Conservation (phyloP, 2,113 vertebrate genomes). For the Pholis gunnellus region DNA sequence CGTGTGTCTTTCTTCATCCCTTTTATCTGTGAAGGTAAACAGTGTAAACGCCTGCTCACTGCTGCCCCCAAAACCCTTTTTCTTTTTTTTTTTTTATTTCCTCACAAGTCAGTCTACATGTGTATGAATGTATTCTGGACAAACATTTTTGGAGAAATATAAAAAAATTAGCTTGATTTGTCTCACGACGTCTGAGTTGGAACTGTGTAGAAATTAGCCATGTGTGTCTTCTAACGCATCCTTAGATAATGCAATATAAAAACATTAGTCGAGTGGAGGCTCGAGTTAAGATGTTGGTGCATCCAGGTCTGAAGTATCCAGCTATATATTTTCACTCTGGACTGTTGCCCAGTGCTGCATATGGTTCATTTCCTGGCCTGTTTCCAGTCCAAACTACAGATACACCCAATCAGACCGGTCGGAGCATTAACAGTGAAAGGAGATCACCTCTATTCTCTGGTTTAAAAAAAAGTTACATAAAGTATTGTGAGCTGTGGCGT, state of each 20-base stretch:
- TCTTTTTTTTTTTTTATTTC: not conserved
- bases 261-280: constrained; percentile 39
- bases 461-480: constrained; percentile 65
- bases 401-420: constrained; percentile 62
- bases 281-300: constrained; percentile 44
- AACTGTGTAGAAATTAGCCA: not conserved
- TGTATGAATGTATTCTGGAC: not conserved
- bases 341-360: constrained; percentile 53
- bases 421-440: constrained; percentile 69
- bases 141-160: not conserved
- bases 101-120: not conserved
- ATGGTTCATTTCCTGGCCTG: constrained; percentile 61
- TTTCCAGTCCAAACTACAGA: constrained; percentile 65
- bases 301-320: constrained; percentile 55
- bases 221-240: not conserved
- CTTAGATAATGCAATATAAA: constrained; percentile 44
- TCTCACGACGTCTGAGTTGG: not conserved
- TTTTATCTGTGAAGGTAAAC: not conserved
- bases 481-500: constrained; percentile 68
- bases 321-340: constrained; percentile 64
- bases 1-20: not conserved
- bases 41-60: not conserved
- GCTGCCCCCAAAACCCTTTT: not conserved
- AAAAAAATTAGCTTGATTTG: not conserved
- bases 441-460: constrained; percentile 74